Evolutionary conservation across 2,113 vertebrate genomes (phyloP).

Genomic region (Emydura subglobosa): DNA sequence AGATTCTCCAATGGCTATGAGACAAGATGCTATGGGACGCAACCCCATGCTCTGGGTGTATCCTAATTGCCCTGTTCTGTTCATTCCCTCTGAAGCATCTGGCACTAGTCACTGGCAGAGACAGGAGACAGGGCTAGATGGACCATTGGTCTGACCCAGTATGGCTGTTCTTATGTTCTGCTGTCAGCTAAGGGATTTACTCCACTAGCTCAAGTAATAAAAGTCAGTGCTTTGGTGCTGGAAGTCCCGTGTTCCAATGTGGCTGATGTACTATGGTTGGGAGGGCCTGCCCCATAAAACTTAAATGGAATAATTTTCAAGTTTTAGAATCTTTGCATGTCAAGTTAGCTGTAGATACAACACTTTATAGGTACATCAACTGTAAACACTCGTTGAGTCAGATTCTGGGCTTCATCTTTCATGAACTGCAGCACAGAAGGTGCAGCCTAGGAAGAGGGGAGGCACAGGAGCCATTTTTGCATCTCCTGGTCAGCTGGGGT

Average conservation of each 20-base stretch:
- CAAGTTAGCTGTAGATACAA: slow-evolving; percentile 56
- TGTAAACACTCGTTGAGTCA: slow-evolving; percentile 44
- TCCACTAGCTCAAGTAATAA: slow-evolving; percentile 56
- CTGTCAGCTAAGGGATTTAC: background rate
- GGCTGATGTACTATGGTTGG: slow-evolving; percentile 30
- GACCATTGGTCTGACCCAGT: background rate
- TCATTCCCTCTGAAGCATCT: background rate
- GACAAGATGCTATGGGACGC: background rate
- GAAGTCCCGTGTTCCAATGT: background rate
- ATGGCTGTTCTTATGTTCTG: background rate
- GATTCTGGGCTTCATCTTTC: slow-evolving; percentile 47
- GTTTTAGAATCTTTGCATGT: slow-evolving; percentile 58
- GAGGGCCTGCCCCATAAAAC: background rate
- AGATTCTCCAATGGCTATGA: background rate
- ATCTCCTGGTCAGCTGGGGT: background rate
- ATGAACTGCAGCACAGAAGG: slow-evolving; percentile 44
- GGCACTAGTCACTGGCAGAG: background rate
- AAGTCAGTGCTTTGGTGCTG: slow-evolving; percentile 46
- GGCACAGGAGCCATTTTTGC: background rate
- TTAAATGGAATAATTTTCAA: slow-evolving; percentile 57
- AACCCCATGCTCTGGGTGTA: background rate
- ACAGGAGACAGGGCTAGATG: background rate
- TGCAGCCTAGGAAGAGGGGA: background rate
- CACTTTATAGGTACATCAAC: slow-evolving; percentile 46
- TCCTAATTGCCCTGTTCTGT: background rate